Evolutionary conservation across 2,888 invertebrate genomes (phyloP).

Genomic region (Cryptus armator): DNA sequence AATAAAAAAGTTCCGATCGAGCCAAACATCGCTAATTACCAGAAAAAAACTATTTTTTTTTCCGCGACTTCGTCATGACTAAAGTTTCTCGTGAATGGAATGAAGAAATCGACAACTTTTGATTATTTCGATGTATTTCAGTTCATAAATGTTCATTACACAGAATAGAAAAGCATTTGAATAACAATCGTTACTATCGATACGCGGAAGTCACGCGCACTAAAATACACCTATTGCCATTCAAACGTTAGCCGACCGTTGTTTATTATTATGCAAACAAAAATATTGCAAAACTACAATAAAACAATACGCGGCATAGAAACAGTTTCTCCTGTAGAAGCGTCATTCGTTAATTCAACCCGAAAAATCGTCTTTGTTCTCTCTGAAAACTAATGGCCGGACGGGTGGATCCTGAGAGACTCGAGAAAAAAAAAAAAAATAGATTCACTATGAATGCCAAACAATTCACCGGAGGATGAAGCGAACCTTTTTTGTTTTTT

Average conservation of each 20-base stretch:
- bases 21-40: too few species aligned
- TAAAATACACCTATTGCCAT: not conserved
- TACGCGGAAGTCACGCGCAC: not conserved
- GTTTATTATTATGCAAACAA: slow-evolving; percentile 3
- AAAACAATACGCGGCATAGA: not conserved
- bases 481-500: not conserved
- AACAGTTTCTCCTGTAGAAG: slow-evolving; percentile 6
- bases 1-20: too few species aligned
- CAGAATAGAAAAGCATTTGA: not conserved
- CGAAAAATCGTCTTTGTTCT: slow-evolving; percentile 36
- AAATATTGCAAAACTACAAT: not conserved
- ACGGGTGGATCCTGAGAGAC: slow-evolving; percentile 12
- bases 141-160: too few species aligned
- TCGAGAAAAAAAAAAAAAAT: not conserved
- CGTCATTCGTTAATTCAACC: slow-evolving; percentile 15
- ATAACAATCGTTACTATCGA: not conserved
- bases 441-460: slow-evolving; percentile 17
- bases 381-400: slow-evolving; percentile 5
- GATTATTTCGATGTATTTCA: too few species aligned
- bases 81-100: too few species aligned
- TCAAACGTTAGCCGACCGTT: not conserved
- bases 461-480: slow-evolving; percentile 30
- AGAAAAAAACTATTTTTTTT: too few species aligned
- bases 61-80: too few species aligned
- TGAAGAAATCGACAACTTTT: too few species aligned